Percentiles rank a stretch among this genome's conserved stretches.
phyloP scores from a whole-genome alignment of 2,797 vertebrate genomes.

The Pseudochirops corinnae region DNA sequence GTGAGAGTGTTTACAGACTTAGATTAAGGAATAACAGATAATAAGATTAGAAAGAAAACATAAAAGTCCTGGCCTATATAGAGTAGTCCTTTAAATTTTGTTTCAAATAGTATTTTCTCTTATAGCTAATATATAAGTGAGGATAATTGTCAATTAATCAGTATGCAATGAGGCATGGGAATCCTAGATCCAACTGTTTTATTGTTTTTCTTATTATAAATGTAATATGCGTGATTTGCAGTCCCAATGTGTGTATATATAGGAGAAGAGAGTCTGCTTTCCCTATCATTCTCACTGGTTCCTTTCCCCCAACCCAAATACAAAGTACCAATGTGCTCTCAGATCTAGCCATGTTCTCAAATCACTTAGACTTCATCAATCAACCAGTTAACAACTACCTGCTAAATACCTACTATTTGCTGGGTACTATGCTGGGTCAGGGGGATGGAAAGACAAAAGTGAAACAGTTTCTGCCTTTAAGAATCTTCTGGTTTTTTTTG shows the following conservation, averaged over 20 bases:
- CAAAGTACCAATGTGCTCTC: not conserved
- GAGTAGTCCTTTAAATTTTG: not conserved
- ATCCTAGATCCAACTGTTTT: not conserved
- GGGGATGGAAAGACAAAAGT: not conserved
- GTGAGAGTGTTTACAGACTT: not conserved
- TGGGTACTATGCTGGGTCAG: not conserved
- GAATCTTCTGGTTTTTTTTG: not conserved
- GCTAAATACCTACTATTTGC: not conserved
- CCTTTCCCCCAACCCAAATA: not conserved
- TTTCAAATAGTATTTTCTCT: not conserved
- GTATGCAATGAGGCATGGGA: not conserved
- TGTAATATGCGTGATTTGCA: not conserved
- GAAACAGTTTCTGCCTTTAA: not conserved
- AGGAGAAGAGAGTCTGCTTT: not conserved
- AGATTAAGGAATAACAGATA: not conserved
- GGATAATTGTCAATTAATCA: not conserved
- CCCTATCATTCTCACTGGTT: not conserved
- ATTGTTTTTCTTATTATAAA: not conserved
- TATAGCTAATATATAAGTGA: not conserved
- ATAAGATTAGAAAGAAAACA: not conserved
- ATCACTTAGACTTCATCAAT: not conserved
- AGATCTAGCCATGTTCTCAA: not conserved
- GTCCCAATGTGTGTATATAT: not conserved
- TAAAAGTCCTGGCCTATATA: not conserved
- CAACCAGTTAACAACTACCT: not conserved